These are phyloP conservation scores for Ophion costatus DNA, from an alignment of 2,888 invertebrate species.

Conservation along the genomic window DNA sequence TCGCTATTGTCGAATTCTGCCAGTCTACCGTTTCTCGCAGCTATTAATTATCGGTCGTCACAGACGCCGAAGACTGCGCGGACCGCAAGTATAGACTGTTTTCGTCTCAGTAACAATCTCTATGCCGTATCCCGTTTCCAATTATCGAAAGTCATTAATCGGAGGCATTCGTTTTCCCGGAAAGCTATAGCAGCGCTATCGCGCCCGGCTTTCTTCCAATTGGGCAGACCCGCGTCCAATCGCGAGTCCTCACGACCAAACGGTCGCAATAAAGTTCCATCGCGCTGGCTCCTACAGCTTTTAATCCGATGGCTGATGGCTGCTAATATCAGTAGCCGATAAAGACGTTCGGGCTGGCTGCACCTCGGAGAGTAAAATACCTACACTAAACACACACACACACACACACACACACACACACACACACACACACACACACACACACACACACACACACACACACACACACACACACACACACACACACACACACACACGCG, in stretches of 20 bases:
- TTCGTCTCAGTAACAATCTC: conserved; percentile 2
- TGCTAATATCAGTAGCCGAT: conserved; percentile 64
- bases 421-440: too few relatives aligned
- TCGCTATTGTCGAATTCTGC: too few relatives aligned
- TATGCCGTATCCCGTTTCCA: conserved; percentile 31
- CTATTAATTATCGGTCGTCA: too few relatives aligned
- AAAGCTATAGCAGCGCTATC: conserved; percentile 60
- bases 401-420: too few relatives aligned
- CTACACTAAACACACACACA: too few relatives aligned
- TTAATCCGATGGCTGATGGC: conserved; percentile 76
- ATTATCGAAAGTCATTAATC: conserved; percentile 68
- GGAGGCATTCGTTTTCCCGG: conserved; percentile 54
- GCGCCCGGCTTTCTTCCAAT: conserved; percentile 65
- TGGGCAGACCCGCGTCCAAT: conserved; percentile 48
- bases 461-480: too few relatives aligned
- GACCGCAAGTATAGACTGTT: not conserved
- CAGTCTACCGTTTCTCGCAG: too few relatives aligned
- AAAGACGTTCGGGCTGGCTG: conserved; percentile 63
- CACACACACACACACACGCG: too few relatives aligned
- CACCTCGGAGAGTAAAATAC: conserved; percentile 20
- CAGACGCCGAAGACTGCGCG: not conserved
- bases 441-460: too few relatives aligned
- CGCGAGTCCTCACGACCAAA: conserved; percentile 39
- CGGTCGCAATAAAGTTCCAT: conserved; percentile 67
- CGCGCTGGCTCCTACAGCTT: conserved; percentile 76